phyloP scores from a whole-genome alignment of 2,888 invertebrate species.

The Cylloceria caligata region DNA sequence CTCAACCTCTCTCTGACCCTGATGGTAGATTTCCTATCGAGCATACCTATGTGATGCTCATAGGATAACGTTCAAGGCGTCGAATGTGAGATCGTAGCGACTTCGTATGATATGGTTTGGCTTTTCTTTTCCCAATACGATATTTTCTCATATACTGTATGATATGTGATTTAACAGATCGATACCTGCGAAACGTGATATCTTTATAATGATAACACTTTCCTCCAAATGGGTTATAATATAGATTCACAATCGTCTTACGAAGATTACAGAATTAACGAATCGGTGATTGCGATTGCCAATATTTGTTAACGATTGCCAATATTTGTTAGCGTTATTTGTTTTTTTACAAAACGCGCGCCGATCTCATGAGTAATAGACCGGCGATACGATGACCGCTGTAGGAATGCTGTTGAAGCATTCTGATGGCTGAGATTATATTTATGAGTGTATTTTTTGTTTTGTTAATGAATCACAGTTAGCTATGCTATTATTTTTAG shows the following conservation, averaged over 20 bases:
- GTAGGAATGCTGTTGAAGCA: neutral
- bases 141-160: neutral
- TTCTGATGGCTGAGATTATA: neutral
- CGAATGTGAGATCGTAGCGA: neutral
- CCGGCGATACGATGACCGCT: neutral
- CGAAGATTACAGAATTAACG: neutral
- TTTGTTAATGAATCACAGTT: neutral
- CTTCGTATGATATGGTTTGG: neutral
- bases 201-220: neutral
- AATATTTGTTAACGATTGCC: neutral
- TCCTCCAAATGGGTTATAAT: neutral
- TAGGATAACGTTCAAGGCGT: conserved; percentile 45
- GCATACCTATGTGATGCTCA: conserved; percentile 14
- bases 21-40: conserved; percentile 49
- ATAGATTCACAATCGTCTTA: conserved; percentile 9
- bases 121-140: neutral
- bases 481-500: neutral
- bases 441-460: neutral
- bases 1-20: neutral
- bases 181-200: neutral
- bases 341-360: conserved; percentile 1
- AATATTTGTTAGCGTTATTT: neutral
- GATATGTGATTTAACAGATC: neutral
- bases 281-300: conserved; percentile 10
- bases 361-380: conserved; percentile 3